Base-by-base conservation (phyloP, 2,113 vertebrate genomes). In the Pygoscelis antarcticus region DNA sequence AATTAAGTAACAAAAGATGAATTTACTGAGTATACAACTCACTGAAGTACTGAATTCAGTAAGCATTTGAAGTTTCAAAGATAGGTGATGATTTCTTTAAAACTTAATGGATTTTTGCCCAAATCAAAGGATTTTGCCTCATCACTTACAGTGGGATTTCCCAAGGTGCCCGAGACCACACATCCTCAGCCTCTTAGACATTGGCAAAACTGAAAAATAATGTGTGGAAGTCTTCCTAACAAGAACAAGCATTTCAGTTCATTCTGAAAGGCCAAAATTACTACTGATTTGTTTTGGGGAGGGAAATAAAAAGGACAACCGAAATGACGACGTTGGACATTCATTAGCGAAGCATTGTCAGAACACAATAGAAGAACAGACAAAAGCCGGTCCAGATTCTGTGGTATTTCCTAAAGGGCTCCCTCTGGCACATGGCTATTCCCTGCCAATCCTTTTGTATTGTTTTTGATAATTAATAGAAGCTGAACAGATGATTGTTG, bases 401-500 rank as follows among this genome's bases (percentile, higher is more conserved):
- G 87, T 95, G 96, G 85, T 95, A 94, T 97, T 97, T 97, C 97
- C 96, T 97, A 77, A 96, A 96, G 95, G 97, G 87, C 82, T 97
- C 94, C 95, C 96, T 94, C 80, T 92, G 90, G 94, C 96, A 89
- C 87, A 86, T 0, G 71, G 61, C 83, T 96, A 7, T 89, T 94
- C 95, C 88, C 90, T 94, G 96, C 94, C 93, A 93, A 92, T 94
- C 87, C 93, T 92, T 69, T 84, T 65, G 93, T 92, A 97, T 97
- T 97, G 96, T 97, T 94, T 94, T 86, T 97, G 93, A 93, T 97
- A 96, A 97, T 97, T 89, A 97, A 90, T 86, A 97, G 95, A 96
- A 94, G 93, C 95, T 93, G 95, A 97, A 97, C 87, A 93, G 97
- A 96, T 96, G 96, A 97, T 96, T 95, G 93, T 92, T 94, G 92